phyloP scores from a whole-genome alignment of 2,888 invertebrate genomes.

The Euclidia mi region DNA sequence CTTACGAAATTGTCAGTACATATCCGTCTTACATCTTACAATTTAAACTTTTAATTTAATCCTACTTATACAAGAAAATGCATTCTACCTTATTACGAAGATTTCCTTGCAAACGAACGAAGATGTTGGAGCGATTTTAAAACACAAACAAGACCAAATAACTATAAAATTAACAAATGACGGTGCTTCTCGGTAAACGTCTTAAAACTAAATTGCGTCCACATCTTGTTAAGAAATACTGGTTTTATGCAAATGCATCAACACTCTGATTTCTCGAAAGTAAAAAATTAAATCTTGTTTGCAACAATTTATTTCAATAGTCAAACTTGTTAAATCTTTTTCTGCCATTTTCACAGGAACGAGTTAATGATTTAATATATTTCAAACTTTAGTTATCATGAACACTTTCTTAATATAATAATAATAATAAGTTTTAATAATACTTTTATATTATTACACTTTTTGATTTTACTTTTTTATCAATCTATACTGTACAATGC shows the following conservation, averaged over 20 bases:
- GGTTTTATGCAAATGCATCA: slow-evolving; percentile 24
- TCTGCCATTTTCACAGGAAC: no score
- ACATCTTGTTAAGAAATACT: slow-evolving; percentile 34
- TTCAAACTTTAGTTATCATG: no score
- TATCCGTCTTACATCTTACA: background rate
- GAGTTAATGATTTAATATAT: no score
- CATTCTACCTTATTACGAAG: slow-evolving; percentile 31
- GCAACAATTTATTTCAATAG: no score
- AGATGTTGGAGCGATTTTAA: slow-evolving; percentile 29
- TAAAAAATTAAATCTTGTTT: no score
- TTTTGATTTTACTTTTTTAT: no score
- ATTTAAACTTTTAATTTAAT: slow-evolving; percentile 5
- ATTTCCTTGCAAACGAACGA: slow-evolving; percentile 20
- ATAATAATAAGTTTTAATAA: no score
- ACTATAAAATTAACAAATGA: slow-evolving; percentile 43
- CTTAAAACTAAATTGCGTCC: slow-evolving; percentile 36
- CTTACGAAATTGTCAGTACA: no score
- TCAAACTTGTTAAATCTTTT: no score
- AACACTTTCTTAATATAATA: no score
- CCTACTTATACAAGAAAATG: slow-evolving; percentile 16
- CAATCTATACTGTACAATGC: no score
- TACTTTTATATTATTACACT: no score
- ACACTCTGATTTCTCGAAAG: background rate
- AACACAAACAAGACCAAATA: slow-evolving; percentile 24
- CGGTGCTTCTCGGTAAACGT: slow-evolving; percentile 9